Evolutionary conservation across 2,113 vertebrate genomes (phyloP), one percentile per base, ranked within the genome.

Genomic region (Lepidothrix coronata): DNA sequence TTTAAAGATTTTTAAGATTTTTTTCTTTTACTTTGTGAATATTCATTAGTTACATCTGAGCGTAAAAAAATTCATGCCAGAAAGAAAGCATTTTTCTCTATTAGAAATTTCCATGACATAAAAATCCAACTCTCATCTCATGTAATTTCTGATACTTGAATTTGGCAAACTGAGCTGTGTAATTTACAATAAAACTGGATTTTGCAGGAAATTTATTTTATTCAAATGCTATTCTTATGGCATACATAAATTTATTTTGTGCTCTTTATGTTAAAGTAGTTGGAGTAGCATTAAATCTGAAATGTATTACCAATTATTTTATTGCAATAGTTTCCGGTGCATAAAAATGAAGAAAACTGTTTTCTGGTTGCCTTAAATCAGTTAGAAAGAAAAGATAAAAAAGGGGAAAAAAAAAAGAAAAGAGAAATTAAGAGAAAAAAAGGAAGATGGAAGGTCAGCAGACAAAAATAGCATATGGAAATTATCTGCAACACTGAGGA

Each of bases 401-500:
- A 22, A n/a, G 48, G 48, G 23, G 12, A 39, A 21, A 33, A 20
- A 46, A 33, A 31, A 11, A 25, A 54, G 1, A 21, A 39, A 63
- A 41, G 24, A 25, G 12, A 3, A 71, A 24, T 61, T 57, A 22
- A 4, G 19, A 68, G 70, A 44, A 55, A 71, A 67, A 43, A 22
- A 65, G 4, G 31, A 44, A 51, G 9, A 48, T 41, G 37, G 41
- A 88, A 90, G 33, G 24, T 77, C 65, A 87, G 6, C 24, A 78
- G 67, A 71, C 55, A 91, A 83, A 93, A 94, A 86, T 63, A 95
- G 65, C 46, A 16, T 67, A 78, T 91, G 83, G 33, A 89, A 92
- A 72, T 81, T 27, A 46, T 86, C 30, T 85, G 61, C 62, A 85
- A 30, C 28, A 79, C 75, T 91, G 33, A 59, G 76, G 91, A 87